Percentiles rank a stretch among this genome's conserved stretches.
phyloP scores from a whole-genome alignment of 1,140 invertebrate genomes.

The Drosophila ficusphila region DNA sequence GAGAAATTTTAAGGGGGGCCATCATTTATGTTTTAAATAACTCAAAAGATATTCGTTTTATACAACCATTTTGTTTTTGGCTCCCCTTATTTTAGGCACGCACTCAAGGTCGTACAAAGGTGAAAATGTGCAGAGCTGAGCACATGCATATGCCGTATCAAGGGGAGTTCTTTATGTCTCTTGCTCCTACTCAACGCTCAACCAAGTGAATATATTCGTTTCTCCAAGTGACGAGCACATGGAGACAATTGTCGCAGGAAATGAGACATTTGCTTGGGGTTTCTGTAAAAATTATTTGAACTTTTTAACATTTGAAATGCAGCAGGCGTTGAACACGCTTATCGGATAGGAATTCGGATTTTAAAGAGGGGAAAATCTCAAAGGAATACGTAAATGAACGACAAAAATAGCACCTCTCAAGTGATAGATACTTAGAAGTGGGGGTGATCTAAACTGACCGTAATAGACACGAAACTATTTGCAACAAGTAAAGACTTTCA shows the following conservation, averaged over 20 bases:
- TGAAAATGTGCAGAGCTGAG: constrained; percentile 69
- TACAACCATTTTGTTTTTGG: neutral
- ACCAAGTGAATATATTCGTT: constrained; percentile 50
- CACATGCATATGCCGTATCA: constrained; percentile 52
- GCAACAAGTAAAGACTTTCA: too few relatives aligned
- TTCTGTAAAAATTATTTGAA: constrained; percentile 67
- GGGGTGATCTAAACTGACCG: too few relatives aligned
- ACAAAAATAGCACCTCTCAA: constrained; percentile 69
- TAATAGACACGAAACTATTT: too few relatives aligned
- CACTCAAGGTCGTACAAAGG: constrained; percentile 74
- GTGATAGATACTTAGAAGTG: constrained; percentile 6
- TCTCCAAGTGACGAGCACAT: constrained; percentile 61
- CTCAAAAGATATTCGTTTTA: constrained; percentile 42
- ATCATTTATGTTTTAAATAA: constrained; percentile 43
- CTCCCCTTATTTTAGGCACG: constrained; percentile 51
- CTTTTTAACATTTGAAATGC: constrained; percentile 82
- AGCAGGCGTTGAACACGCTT: constrained; percentile 70
- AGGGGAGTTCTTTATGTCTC: constrained; percentile 7
- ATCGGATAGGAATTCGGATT: constrained; percentile 24
- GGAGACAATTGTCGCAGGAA: constrained; percentile 77
- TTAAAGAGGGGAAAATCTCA: neutral
- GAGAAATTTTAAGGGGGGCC: neutral
- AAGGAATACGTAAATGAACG: constrained; percentile 69
- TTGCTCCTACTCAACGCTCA: constrained; percentile 22
- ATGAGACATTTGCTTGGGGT: constrained; percentile 75